Base-by-base conservation (phyloP, 2,888 invertebrate genomes). In the Pocota personata region DNA sequence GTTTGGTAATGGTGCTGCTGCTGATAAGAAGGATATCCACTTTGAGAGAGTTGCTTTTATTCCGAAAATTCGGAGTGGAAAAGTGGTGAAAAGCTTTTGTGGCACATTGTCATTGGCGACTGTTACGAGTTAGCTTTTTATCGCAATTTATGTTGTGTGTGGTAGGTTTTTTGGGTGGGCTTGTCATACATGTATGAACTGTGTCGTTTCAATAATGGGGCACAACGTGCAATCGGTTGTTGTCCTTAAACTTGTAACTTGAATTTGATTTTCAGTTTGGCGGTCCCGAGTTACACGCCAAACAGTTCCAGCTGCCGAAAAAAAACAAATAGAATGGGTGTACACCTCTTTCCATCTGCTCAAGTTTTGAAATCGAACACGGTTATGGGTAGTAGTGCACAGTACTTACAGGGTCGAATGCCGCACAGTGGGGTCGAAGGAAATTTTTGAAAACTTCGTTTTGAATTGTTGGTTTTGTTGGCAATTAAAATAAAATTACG, bases 201-300 rank as follows among this genome's bases (percentile, higher is more conserved):
- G 48, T 19, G 35, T 21, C 30, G 14, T 43, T 35, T 43, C 60
- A 16, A 8, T 69, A 27, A 10, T 40, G n/a, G 40, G 67, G 14
- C 35, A 50, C 32, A 30, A 27, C 69, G 62, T 37, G 57, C 67
- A 76, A 80, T 75, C 66, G 55, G 35, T 71, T 69, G 50, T 76
- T 66, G 80, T 66, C 84, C 84, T 86, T 80, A 75, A 86, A 86
- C 84, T 84, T 84, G 84, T 75, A 80, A 76, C 84, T 58, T 84
- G 79, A 79, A 83, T 83, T 73, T 52, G 60, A 78, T 72, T 83
- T 83, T 64, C 50, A 69, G 52, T 67, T 48, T 73, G 32, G 37
- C 62, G 67, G 79, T 57, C 50, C 67, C 50, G 35, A 71, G 57
- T 57, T 64, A 77, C 62, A 77, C 8, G 40, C 46, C 46, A 43